phyloP scores from a whole-genome alignment of 1,140 invertebrate species.

The Philaenus spumarius region DNA sequence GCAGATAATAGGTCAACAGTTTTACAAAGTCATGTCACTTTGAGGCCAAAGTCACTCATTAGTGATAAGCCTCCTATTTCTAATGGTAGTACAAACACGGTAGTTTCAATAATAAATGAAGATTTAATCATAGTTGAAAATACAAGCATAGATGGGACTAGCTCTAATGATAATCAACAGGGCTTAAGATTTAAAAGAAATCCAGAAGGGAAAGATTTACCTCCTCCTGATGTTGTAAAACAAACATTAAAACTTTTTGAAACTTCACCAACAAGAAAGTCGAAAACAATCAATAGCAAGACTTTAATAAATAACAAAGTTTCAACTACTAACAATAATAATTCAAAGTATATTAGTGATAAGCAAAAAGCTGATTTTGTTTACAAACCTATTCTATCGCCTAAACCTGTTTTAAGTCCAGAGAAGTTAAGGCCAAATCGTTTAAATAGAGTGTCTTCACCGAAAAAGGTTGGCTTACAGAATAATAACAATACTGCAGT shows the following conservation, averaged over 20 bases:
- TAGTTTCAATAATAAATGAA: constrained; percentile 36
- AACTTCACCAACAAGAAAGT: constrained; percentile 35
- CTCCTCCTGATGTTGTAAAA: constrained; percentile 77
- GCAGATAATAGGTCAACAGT: constrained; percentile 41
- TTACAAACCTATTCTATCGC: constrained; percentile 26
- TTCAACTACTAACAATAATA: not conserved
- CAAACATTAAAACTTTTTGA: constrained; percentile 79
- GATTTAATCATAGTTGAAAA: constrained; percentile 42
- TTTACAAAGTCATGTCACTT: too few species aligned
- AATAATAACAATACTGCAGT: not conserved
- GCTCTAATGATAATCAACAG: not conserved
- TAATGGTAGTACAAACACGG: not conserved
- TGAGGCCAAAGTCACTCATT: too few species aligned
- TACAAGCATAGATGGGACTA: not conserved
- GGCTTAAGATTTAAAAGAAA: constrained; percentile 50
- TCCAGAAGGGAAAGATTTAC: constrained; percentile 71
- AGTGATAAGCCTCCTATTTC: too few species aligned
- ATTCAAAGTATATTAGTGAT: not conserved
- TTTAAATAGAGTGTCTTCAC: constrained; percentile 5
- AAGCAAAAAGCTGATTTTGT: not conserved
- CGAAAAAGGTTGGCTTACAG: constrained; percentile 3
- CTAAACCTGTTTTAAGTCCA: constrained; percentile 25
- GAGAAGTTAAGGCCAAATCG: constrained; percentile 19
- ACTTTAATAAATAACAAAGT: not conserved
- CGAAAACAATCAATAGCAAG: constrained; percentile 7